Conservation (phyloP, 1,140 invertebrate genomes). For the Amyelois transitella region DNA sequence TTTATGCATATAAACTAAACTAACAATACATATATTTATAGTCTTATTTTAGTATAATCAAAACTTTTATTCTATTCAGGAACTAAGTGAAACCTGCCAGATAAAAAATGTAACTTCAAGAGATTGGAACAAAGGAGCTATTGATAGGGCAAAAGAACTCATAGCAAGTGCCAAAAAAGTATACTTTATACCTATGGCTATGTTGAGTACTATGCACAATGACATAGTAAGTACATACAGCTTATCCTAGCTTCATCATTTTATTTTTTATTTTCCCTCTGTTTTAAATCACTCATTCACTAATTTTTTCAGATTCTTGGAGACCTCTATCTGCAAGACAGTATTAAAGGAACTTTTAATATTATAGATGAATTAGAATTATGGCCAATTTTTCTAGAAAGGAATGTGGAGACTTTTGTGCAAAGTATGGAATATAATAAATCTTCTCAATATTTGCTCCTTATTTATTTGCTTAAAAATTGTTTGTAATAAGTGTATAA, state of each 20-base stretch:
- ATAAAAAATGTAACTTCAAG: constrained; percentile 25
- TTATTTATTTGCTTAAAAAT: not conserved
- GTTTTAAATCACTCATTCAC: no score
- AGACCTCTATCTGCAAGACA: constrained; percentile 31
- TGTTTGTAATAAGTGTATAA: constrained; percentile 1
- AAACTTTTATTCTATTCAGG: constrained; percentile 13
- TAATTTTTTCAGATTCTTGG: constrained; percentile 38
- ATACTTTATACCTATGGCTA: constrained; percentile 34
- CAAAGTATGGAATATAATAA: constrained; percentile 28
- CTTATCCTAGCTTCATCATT: no score
- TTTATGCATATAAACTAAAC: not conserved
- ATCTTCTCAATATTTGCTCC: no score
- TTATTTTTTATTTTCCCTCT: no score
- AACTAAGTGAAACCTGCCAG: constrained; percentile 25
- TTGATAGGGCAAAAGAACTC: constrained; percentile 24
- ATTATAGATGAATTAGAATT: constrained; percentile 30
- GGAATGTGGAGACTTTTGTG: constrained; percentile 29
- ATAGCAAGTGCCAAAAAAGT: constrained; percentile 22
- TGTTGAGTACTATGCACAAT: constrained; percentile 31
- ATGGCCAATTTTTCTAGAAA: constrained; percentile 46
- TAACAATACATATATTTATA: no score
- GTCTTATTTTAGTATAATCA: no score
- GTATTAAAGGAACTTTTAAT: constrained; percentile 23
- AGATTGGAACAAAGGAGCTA: constrained; percentile 33
- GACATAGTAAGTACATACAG: constrained; percentile 34